Percentiles rank a stretch among this genome's conserved stretches.
Evolutionary conservation across 2,113 vertebrate genomes (phyloP).

Genomic region (Caranx melampygus): DNA sequence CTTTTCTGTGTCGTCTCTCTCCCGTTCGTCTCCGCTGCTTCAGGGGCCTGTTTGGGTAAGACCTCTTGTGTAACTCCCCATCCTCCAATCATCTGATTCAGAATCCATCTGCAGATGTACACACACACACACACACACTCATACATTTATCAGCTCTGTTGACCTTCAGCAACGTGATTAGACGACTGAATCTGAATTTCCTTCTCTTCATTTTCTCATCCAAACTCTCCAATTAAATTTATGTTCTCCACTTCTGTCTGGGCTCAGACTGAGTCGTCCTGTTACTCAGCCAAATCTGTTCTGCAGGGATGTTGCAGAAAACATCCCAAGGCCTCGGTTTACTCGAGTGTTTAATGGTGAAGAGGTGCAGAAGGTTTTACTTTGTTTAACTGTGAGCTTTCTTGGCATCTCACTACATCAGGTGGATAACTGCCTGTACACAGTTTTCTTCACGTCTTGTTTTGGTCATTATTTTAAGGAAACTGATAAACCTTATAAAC

Average conservation of each 20-base stretch:
- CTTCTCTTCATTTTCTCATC: conserved; percentile 7
- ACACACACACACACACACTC: conserved; percentile 11
- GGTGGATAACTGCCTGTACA: neutral
- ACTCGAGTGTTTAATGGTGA: neutral
- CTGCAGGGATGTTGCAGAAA: neutral
- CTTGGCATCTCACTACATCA: neutral
- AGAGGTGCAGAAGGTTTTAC: neutral
- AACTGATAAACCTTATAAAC: neutral
- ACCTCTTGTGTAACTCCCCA: conserved; percentile 64
- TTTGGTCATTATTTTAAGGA: neutral
- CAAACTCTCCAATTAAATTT: neutral
- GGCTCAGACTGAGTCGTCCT: neutral
- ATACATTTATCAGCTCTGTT: neutral
- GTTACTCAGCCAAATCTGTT: neutral
- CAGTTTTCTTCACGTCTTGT: neutral
- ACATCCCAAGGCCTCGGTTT: neutral
- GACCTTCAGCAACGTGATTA: conserved; percentile 51
- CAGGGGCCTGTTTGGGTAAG: conserved; percentile 94
- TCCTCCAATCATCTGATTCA: conserved; percentile 39
- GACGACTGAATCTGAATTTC: conserved; percentile 20
- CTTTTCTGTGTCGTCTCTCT: conserved; percentile 82
- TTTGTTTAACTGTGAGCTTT: conserved; percentile 9
- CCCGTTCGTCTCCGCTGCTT: conserved; percentile 81
- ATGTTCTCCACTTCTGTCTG: neutral
- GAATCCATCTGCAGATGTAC: conserved; percentile 47